Conservation (phyloP, 92 coral and sea anemone species). For the Scolanthus callimorphus region DNA sequence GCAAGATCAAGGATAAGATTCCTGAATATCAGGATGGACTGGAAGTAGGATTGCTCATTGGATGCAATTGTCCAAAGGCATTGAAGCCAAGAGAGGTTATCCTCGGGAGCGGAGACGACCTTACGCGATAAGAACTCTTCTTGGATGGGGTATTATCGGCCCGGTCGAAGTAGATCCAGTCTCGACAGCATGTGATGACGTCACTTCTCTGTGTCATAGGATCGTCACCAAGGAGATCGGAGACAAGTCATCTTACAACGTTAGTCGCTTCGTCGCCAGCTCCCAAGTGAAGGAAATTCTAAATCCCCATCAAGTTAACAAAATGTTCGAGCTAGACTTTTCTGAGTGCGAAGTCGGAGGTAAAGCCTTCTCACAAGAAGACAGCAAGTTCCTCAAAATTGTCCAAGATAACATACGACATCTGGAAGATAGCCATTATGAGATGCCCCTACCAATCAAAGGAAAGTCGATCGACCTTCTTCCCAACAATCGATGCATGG, state of each 20-base stretch:
- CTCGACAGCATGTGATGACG: not conserved
- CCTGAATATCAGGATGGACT: slow-evolving; percentile 15
- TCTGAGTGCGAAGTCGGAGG: not conserved
- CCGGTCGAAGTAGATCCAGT: slow-evolving; percentile 7
- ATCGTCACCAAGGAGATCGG: slow-evolving; percentile 7
- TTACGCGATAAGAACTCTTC: slow-evolving; percentile 24
- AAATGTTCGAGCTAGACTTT: slow-evolving; percentile 33
- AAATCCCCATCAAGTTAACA: slow-evolving; percentile 14
- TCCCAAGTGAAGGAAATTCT: slow-evolving; percentile 29
- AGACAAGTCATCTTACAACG: not conserved
- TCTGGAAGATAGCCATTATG: slow-evolving; percentile 21
- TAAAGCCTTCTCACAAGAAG: slow-evolving; percentile 24
- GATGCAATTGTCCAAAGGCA: slow-evolving; percentile 35
- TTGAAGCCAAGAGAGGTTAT: slow-evolving; percentile 42
- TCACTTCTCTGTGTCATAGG: slow-evolving; percentile 28
- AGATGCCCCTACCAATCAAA: slow-evolving; percentile 31
- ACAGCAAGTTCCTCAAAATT: slow-evolving; percentile 11
- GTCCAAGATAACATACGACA: slow-evolving; percentile 1
- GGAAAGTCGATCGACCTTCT: not conserved
- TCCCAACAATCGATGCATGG: slow-evolving; percentile 21
- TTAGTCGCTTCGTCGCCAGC: not conserved
- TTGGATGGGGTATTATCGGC: slow-evolving; percentile 53
- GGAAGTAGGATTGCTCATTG: slow-evolving; percentile 40
- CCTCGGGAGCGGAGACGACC: slow-evolving; percentile 40
- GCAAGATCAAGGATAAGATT: not conserved